Conservation (phyloP, 2,888 invertebrate species). For the Ypsolopha scabrella region DNA sequence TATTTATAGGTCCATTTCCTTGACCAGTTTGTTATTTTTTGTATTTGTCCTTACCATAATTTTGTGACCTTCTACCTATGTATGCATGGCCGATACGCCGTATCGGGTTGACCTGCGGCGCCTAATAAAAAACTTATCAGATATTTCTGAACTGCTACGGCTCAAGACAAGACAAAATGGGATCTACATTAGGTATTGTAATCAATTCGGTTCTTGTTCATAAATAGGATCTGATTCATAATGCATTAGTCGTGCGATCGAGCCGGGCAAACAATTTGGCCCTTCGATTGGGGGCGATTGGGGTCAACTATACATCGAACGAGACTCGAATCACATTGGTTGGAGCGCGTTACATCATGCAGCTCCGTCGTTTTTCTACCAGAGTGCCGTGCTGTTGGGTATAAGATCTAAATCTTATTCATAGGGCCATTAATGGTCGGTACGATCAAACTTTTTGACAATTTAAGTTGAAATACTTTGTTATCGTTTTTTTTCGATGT, state of each 20-base stretch:
- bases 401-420: constrained; percentile 14
- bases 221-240: constrained; percentile 2
- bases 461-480: neutral
- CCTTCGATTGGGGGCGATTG: constrained; percentile 68
- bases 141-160: no score
- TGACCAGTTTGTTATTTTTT: no score
- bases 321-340: constrained; percentile 30
- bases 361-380: constrained; percentile 14
- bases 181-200: neutral
- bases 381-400: constrained; percentile 9
- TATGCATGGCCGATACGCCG: no score
- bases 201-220: neutral
- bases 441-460: neutral
- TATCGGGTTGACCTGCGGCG: no score
- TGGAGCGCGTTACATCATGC: constrained; percentile 45
- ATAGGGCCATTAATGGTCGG: neutral
- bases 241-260: constrained; percentile 30
- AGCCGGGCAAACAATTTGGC: constrained; percentile 58
- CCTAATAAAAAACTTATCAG: no score
- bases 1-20: no score
- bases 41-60: no score
- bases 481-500: neutral
- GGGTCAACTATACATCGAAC: constrained; percentile 61
- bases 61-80: no score
- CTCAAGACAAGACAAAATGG: neutral